Base-by-base conservation (phyloP, 2,888 invertebrate genomes). In the Ichneumoninae sp. region DNA sequence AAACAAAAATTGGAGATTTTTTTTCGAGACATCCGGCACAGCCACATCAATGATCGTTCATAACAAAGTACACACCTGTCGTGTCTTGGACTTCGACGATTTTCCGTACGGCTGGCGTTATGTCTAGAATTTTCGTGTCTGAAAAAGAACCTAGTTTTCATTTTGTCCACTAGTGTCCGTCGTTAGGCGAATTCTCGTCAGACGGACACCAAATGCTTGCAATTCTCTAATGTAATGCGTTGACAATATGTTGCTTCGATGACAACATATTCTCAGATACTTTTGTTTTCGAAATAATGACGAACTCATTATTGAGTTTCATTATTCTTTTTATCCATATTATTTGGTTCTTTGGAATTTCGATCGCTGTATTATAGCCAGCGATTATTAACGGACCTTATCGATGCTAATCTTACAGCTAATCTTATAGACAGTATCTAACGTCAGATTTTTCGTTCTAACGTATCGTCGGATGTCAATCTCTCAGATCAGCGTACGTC, bases 291-390 rank as follows among this genome's bases (percentile, higher is more conserved):
- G 10, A 19, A 66, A 6, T 33, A 26, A 73, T 33, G 69, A 70
- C 7, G 19, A 66, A 22, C 50, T 26, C 26, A 57, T 22, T 47
- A 26, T 19, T 26, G 16, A 44, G 47, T 22, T 50, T 63, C 30
- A 69, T 73, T n/a, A 60, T 80, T 71, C n/a, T 40, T 22, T 10
- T 47, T 57, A 84, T 84, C 84, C 84, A 84, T 81, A 81, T 79
- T 71, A 78, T 70, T 54, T 13, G 57, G 26, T 19, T 57, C 44
- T 68, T 54, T 19, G 78, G 52, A 10, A 60, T 70, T 50, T 63
- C 33, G 30, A 40, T 73, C 73, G 30, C 44, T 7, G 13, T 44
- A 19, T 47, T 33, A 40, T 47, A 10, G n/a, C 6, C 13, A 22
- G 44, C 22, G 5, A 6, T 50, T 69, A 3, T 40, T 19, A 73